Conservation (phyloP, 2,113 vertebrate species). For the Cyprinodon tularosa region DNA sequence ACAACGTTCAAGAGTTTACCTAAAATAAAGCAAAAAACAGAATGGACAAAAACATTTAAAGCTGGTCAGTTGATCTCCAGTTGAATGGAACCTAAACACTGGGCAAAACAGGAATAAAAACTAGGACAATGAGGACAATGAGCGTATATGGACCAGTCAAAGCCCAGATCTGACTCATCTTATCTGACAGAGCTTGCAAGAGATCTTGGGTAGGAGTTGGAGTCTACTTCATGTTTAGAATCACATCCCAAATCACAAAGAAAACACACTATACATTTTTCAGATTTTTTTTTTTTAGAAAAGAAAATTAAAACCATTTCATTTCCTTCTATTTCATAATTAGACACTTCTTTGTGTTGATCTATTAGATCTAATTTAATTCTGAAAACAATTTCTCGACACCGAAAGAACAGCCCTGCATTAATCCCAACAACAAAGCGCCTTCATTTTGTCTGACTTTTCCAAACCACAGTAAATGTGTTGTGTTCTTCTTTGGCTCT, state of each 20-base stretch:
- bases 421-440: conserved; percentile 5
- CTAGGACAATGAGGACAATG: too few relatives aligned
- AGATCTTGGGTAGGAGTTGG: neutral
- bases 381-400: neutral
- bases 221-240: too few relatives aligned
- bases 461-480: conserved; percentile 38
- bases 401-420: conserved; percentile 3
- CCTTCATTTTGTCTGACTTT: neutral
- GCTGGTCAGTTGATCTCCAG: too few relatives aligned
- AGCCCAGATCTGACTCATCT: neutral
- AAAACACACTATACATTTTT: neutral
- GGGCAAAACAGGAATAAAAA: too few relatives aligned
- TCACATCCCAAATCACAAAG: too few relatives aligned
- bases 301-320: neutral
- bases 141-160: too few relatives aligned
- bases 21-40: too few relatives aligned
- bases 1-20: too few relatives aligned
- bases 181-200: neutral
- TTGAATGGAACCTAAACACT: too few relatives aligned
- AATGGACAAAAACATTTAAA: too few relatives aligned
- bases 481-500: conserved; percentile 21
- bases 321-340: neutral
- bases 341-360: neutral
- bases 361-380: neutral
- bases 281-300: neutral